phyloP scores from a whole-genome alignment of 2,888 invertebrate genomes.

The Entomobrya multifasciata region DNA sequence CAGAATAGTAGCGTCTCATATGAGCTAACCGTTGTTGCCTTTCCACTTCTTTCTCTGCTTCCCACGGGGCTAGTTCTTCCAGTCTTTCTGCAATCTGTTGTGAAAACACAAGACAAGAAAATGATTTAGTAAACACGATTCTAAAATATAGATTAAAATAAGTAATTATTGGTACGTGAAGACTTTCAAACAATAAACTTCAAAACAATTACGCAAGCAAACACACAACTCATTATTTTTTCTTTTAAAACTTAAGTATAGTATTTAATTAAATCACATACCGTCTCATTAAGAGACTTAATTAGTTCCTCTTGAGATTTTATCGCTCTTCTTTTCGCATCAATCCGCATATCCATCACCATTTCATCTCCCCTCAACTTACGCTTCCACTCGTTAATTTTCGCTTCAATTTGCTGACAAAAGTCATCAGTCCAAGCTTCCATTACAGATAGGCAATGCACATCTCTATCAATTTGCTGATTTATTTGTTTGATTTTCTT shows the following conservation, averaged over 20 bases:
- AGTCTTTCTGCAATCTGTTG: constrained; percentile 76
- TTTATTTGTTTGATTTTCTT: constrained; percentile 17
- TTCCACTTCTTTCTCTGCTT: constrained; percentile 77
- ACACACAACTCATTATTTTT: no score
- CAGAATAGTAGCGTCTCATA: constrained; percentile 75
- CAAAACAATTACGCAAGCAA: no score
- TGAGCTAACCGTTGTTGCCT: constrained; percentile 71
- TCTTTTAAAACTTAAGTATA: no score
- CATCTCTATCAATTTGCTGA: constrained; percentile 70
- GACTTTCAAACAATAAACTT: no score
- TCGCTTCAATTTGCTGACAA: constrained; percentile 81
- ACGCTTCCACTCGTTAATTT: constrained; percentile 83
- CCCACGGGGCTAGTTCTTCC: constrained; percentile 78
- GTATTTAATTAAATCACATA: constrained; percentile 31
- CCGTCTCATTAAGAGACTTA: constrained; percentile 72
- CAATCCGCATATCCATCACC: constrained; percentile 83
- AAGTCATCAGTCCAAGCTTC: constrained; percentile 75
- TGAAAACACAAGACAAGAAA: background rate
- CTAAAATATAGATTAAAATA: no score
- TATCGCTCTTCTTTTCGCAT: constrained; percentile 82
- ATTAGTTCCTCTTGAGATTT: constrained; percentile 73
- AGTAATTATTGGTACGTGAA: no score
- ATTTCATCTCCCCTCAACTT: constrained; percentile 84
- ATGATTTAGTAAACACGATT: no score
- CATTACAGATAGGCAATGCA: constrained; percentile 75